Conservation (phyloP, 2,113 vertebrate genomes). For the Megaceryle maxima region DNA sequence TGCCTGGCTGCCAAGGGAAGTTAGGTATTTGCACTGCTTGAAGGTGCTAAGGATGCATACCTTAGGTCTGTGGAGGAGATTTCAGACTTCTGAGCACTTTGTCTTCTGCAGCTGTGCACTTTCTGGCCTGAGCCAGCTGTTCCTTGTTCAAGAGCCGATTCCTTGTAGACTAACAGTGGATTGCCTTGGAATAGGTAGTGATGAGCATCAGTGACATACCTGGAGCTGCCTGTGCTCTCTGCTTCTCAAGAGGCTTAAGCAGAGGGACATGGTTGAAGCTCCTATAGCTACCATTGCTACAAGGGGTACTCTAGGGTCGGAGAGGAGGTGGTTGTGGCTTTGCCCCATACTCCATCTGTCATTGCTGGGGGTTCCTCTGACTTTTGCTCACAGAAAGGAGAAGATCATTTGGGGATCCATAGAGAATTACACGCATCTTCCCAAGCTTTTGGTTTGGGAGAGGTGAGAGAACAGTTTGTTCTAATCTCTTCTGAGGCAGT, state of each 20-base stretch:
- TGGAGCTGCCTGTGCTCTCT: slow-evolving; percentile 1
- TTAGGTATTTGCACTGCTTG: background rate
- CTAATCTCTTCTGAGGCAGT: background rate
- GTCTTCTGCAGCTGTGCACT: background rate
- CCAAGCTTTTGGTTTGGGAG: background rate
- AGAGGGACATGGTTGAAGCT: accelerated
- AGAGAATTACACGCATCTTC: background rate
- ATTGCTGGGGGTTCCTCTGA: background rate
- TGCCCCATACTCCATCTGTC: background rate
- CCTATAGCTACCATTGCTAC: background rate
- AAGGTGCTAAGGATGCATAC: background rate
- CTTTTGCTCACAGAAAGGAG: background rate
- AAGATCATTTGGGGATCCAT: background rate
- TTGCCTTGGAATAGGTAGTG: background rate
- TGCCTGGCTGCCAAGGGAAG: background rate
- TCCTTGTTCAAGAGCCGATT: slow-evolving; percentile 12
- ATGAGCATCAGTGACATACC: slow-evolving; percentile 28
- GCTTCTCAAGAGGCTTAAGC: background rate
- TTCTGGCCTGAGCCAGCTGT: slow-evolving; percentile 29
- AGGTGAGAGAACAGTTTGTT: background rate
- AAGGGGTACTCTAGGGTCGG: background rate
- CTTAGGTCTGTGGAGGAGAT: background rate
- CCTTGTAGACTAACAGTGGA: background rate
- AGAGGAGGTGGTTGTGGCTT: background rate
- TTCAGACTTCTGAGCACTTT: slow-evolving; percentile 6